Conservation (phyloP, 2,797 vertebrate genomes). For the Amphiprion clarkii region DNA sequence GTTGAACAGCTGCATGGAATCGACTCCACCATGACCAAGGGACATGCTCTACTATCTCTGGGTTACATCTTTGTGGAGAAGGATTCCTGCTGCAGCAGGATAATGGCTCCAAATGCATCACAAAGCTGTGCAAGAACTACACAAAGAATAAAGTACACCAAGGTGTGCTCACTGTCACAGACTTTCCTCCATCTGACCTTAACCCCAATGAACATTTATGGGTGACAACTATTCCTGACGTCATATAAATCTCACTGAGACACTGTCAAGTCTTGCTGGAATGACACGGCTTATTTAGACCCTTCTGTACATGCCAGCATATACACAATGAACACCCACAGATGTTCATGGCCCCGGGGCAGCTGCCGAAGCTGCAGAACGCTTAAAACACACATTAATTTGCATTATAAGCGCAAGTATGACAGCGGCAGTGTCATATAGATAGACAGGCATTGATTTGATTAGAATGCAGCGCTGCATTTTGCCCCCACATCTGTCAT, state of each 20-base stretch:
- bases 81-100: neutral
- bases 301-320: neutral
- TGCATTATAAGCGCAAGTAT: conserved; percentile 11
- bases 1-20: neutral
- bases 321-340: conserved; percentile 19
- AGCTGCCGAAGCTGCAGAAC: conserved; percentile 22
- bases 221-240: neutral
- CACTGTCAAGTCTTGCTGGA: neutral
- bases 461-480: conserved; percentile 66
- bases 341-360: conserved; percentile 26
- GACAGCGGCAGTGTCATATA: conserved; percentile 18
- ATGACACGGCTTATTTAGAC: neutral
- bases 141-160: neutral
- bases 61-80: neutral
- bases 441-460: conserved; percentile 66
- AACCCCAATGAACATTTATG: accelerated
- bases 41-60: neutral
- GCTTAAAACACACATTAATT: conserved; percentile 41
- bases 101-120: neutral
- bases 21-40: neutral
- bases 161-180: neutral
- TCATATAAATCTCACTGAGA: neutral
- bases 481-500: conserved; percentile 77
- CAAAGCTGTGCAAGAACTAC: neutral
- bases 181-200: neutral